phyloP scores from a whole-genome alignment of 2,797 vertebrate genomes.

The Meriones psammophilus region DNA sequence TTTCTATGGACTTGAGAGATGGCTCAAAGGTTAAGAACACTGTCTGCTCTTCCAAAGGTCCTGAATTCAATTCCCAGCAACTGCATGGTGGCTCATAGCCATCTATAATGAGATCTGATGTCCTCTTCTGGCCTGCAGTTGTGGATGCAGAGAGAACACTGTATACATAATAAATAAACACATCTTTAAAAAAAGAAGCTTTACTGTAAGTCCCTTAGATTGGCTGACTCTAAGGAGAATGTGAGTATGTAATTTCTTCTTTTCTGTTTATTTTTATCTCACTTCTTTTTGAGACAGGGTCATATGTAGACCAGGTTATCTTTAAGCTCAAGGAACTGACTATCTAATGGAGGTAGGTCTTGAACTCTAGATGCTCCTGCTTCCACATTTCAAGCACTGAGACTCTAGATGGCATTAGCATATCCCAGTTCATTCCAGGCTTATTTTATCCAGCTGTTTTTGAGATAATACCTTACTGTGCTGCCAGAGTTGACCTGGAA shows the following conservation, averaged over 20 bases:
- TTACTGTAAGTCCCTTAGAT: slow-evolving; percentile 23
- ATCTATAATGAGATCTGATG: too few relatives aligned
- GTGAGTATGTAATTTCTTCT: background rate
- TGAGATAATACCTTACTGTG: background rate
- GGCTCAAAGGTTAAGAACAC: too few relatives aligned
- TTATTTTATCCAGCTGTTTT: background rate
- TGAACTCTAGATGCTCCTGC: background rate
- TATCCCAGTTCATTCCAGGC: background rate
- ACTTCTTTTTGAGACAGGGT: background rate
- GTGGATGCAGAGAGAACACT: too few relatives aligned
- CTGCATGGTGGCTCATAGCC: too few relatives aligned
- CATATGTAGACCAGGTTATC: background rate
- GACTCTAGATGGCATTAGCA: background rate
- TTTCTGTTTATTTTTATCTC: slow-evolving; percentile 14
- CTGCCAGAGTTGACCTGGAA: background rate
- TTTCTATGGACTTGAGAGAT: background rate
- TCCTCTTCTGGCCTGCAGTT: too few relatives aligned
- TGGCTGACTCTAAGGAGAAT: slow-evolving; percentile 13
- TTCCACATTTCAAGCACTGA: background rate
- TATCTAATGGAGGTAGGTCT: background rate
- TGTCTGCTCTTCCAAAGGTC: too few relatives aligned
- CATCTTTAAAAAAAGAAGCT: background rate
- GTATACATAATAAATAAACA: too few relatives aligned
- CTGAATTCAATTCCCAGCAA: too few relatives aligned
- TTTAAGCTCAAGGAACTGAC: background rate